phyloP scores from a whole-genome alignment of 2,888 invertebrate genomes.

The Mellilla xanthometata region DNA sequence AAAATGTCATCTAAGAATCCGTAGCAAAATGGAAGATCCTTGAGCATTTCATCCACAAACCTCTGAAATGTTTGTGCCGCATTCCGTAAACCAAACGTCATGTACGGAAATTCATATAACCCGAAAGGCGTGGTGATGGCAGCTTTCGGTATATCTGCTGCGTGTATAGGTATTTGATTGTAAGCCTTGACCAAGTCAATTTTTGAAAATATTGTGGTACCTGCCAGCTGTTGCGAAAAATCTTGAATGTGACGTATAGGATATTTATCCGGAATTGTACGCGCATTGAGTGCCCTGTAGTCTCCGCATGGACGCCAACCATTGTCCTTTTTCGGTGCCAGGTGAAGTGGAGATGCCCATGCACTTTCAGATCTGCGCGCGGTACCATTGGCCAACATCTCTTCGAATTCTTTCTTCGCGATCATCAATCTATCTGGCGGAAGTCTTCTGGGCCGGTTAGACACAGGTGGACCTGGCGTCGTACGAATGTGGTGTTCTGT shows the following conservation, averaged over 20 bases:
- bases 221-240: conserved; percentile 1
- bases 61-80: background rate
- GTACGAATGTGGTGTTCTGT: conserved; percentile 18
- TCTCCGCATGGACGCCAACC: conserved; percentile 51
- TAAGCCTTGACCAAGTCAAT: background rate
- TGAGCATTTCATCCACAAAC: too few species aligned
- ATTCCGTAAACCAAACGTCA: background rate
- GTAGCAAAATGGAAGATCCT: too few species aligned
- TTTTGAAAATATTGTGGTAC: background rate
- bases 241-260: conserved; percentile 33
- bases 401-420: conserved; percentile 39
- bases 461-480: background rate
- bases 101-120: background rate
- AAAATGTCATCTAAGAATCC: too few species aligned
- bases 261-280: conserved; percentile 42
- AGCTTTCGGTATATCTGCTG: background rate
- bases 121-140: background rate
- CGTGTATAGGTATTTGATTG: background rate
- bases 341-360: conserved; percentile 46
- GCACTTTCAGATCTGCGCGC: conserved; percentile 26
- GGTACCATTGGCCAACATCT: conserved; percentile 33
- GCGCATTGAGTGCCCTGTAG: conserved; percentile 43
- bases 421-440: conserved; percentile 26
- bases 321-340: conserved; percentile 43
- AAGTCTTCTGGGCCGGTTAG: background rate